Evolutionary conservation across 2,113 vertebrate species (phyloP).

Genomic region (Columba janthina): DNA sequence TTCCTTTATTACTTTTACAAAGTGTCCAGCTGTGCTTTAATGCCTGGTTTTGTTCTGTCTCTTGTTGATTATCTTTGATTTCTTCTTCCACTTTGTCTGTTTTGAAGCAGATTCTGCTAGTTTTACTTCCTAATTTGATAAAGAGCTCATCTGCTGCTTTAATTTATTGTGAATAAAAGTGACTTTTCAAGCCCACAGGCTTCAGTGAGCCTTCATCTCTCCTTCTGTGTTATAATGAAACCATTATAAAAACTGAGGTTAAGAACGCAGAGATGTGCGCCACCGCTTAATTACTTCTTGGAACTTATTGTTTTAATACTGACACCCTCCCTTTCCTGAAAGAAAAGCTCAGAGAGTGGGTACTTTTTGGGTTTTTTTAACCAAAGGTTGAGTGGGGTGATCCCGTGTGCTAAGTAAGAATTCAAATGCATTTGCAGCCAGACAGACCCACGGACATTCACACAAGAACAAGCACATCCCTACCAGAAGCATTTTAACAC

Average conservation of each 20-base stretch:
- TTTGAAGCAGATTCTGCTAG: background rate
- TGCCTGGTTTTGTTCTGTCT: background rate
- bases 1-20: conserved; percentile 14
- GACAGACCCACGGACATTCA: background rate
- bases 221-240: background rate
- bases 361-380: background rate
- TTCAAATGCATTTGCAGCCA: background rate
- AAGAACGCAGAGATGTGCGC: background rate
- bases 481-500: background rate
- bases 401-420: background rate
- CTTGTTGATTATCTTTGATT: background rate
- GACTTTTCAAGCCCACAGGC: background rate
- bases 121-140: background rate
- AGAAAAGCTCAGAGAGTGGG: background rate
- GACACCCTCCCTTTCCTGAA: background rate
- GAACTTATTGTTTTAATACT: background rate
- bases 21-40: background rate
- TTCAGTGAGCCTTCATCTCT: background rate
- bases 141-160: background rate
- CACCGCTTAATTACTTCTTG: background rate
- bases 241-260: background rate
- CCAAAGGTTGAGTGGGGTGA: background rate
- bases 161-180: background rate
- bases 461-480: background rate
- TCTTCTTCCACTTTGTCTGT: background rate